Percentiles rank a stretch among this genome's conserved stretches.
Evolutionary conservation across 2,797 vertebrate species (phyloP).

Genomic region (Heliangelus exortis): DNA sequence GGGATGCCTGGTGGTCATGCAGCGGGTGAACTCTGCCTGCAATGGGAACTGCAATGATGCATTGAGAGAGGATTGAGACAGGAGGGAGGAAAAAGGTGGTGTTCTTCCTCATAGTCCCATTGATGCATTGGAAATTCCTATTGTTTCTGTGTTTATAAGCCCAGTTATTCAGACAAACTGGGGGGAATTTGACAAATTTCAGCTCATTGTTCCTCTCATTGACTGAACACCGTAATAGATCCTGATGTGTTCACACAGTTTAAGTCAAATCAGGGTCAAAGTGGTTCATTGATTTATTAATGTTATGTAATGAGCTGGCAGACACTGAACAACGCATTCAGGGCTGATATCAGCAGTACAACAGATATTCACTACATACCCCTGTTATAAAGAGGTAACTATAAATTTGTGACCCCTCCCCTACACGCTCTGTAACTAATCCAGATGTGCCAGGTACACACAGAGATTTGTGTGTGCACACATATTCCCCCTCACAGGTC

Average conservation of each 20-base stretch:
- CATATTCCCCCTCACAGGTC: not conserved
- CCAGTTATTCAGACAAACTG: not conserved
- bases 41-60: accelerated
- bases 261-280: not conserved
- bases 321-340: not conserved
- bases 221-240: not conserved
- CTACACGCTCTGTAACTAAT: not conserved
- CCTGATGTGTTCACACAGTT: not conserved
- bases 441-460: not conserved
- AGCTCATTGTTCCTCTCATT: not conserved
- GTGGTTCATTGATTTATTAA: not conserved
- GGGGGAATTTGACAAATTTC: not conserved
- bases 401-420: not conserved
- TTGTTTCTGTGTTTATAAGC: not conserved
- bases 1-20: too few relatives aligned
- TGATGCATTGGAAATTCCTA: not conserved
- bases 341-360: not conserved
- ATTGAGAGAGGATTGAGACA: not conserved
- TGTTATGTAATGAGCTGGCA: not conserved
- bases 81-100: not conserved
- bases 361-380: not conserved
- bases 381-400: not conserved
- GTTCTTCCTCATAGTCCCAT: not conserved
- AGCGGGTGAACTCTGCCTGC: not conserved
- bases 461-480: not conserved